Conservation (phyloP, 1,140 invertebrate genomes). For the Ceratitis capitata region DNA sequence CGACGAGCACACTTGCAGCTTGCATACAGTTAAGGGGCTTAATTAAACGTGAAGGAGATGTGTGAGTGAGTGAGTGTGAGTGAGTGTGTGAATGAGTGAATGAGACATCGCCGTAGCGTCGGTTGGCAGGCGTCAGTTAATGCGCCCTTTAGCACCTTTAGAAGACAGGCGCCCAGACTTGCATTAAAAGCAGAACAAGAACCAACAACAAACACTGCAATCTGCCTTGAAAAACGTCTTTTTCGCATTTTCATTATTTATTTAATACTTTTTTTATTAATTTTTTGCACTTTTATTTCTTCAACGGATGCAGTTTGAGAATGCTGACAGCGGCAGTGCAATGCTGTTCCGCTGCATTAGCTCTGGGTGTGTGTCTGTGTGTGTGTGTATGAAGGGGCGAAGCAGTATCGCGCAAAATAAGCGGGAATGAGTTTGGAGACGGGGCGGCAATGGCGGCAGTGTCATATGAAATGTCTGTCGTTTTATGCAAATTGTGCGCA, state of each 20-base stretch:
- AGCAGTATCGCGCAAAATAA: not conserved
- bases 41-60: conserved; percentile 15
- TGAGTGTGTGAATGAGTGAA: too few relatives aligned
- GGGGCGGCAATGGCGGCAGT: not conserved
- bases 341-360: not conserved
- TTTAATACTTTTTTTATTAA: not conserved
- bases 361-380: not conserved
- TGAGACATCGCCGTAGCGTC: not conserved
- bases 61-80: too few relatives aligned
- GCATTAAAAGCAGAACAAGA: not conserved
- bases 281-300: not conserved
- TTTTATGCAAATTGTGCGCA: conserved; percentile 33
- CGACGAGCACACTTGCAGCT: not conserved
- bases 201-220: too few relatives aligned
- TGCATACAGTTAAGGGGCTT: not conserved
- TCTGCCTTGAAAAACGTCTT: not conserved
- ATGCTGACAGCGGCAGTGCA: not conserved
- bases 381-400: not conserved
- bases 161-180: conserved; percentile 10
- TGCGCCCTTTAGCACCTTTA: conserved; percentile 17
- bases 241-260: too few relatives aligned
- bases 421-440: too few relatives aligned
- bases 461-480: conserved; percentile 23
- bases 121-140: conserved; percentile 20
- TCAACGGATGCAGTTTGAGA: not conserved